These are phyloP conservation scores for Cyprinodon variegatus DNA, from an alignment of 2,113 vertebrate species.

Conservation along the genomic window DNA sequence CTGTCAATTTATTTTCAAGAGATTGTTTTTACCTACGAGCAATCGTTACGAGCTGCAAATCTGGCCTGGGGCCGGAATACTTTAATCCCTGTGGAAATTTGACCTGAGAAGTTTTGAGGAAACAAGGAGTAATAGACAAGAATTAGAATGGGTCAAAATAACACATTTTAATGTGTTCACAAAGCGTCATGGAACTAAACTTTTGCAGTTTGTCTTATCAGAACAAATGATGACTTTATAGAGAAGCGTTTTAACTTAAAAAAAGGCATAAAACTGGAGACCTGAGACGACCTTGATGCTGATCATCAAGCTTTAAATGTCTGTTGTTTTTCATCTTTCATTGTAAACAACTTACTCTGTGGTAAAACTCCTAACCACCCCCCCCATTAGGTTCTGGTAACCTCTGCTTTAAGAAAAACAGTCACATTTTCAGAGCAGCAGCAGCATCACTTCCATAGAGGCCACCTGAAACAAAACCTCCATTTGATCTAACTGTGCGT, in stretches of 20 bases:
- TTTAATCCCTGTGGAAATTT: neutral
- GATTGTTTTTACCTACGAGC: too few species aligned
- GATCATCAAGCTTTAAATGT: constrained; percentile 1
- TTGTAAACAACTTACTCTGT: constrained; percentile 28
- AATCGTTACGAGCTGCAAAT: too few species aligned
- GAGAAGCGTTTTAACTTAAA: constrained; percentile 8
- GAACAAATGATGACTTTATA: neutral
- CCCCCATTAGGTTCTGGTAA: neutral
- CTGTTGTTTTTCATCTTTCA: neutral
- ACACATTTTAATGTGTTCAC: constrained; percentile 16
- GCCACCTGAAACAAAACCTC: neutral
- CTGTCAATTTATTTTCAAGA: too few species aligned
- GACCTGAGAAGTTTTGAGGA: neutral
- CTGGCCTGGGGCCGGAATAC: too few species aligned
- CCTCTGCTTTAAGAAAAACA: neutral
- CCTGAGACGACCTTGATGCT: constrained; percentile 25
- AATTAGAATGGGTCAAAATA: constrained; percentile 1
- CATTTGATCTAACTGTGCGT: neutral
- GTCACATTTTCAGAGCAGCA: neutral
- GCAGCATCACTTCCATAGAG: neutral
- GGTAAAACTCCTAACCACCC: constrained; percentile 5
- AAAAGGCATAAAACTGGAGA: constrained; percentile 12
- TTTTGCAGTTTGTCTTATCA: neutral
- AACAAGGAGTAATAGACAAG: neutral
- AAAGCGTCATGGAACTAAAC: constrained; percentile 4